A percentile compares a stretch with the other conserved stretches of the same genome.
Conservation (phyloP, 2,888 invertebrate genomes). For the Ophion costatus region DNA sequence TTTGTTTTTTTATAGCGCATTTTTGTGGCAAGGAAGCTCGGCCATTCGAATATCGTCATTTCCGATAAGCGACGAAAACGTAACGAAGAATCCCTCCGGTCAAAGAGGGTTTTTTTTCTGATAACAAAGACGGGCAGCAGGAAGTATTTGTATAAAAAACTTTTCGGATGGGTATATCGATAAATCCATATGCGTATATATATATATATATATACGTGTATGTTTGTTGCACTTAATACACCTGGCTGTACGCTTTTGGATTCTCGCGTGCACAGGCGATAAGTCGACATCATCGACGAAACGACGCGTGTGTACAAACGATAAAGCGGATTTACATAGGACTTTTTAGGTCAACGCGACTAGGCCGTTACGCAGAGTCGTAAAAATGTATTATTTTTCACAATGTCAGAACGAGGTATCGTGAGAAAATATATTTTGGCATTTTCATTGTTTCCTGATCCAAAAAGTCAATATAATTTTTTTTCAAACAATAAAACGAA, state of each 20-base stretch:
- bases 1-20: not conserved
- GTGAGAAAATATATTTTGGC: not conserved
- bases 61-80: conserved; percentile 43
- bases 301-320: conserved; percentile 27
- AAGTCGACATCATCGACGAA: conserved; percentile 46
- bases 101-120: not conserved
- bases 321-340: conserved; percentile 13
- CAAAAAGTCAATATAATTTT: not conserved
- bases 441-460: not conserved
- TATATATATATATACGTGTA: conserved; percentile 3
- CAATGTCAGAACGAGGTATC: not conserved
- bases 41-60: conserved; percentile 34
- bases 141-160: conserved; percentile 38
- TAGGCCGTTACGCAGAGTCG: not conserved
- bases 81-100: conserved; percentile 18
- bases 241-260: conserved; percentile 6
- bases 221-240: not conserved
- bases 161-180: conserved; percentile 9
- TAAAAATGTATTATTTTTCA: not conserved
- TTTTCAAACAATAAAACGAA: not conserved
- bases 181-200: conserved; percentile 6
- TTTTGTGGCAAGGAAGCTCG: not conserved
- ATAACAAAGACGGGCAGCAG: conserved; percentile 37
- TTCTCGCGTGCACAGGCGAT: conserved; percentile 39
- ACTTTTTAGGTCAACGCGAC: conserved; percentile 21